Conservation (phyloP, 2,113 vertebrate species). For the Platysteira castanea region DNA sequence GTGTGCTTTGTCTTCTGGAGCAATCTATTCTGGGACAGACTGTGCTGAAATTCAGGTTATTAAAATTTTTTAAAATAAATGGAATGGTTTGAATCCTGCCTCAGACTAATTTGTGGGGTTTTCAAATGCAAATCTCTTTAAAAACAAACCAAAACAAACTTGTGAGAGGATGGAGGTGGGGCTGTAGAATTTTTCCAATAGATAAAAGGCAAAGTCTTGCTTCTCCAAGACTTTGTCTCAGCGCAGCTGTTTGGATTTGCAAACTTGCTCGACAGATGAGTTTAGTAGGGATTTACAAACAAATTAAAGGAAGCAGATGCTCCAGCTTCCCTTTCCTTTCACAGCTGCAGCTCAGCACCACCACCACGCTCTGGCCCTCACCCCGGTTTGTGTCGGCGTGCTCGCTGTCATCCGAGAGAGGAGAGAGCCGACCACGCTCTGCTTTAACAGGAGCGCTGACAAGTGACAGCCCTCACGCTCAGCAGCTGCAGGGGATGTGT, state of each 20-base stretch:
- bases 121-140: not conserved
- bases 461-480: not conserved
- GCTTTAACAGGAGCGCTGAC: not conserved
- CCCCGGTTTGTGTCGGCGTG: accelerated
- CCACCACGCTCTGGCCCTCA: not conserved
- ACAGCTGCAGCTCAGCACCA: not conserved
- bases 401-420: accelerated
- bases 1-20: not conserved
- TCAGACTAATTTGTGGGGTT: not conserved
- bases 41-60: not conserved
- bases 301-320: not conserved
- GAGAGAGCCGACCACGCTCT: not conserved
- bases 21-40: not conserved
- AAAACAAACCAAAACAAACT: not conserved
- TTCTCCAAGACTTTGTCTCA: not conserved
- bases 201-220: not conserved
- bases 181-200: not conserved
- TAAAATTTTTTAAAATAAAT: not conserved
- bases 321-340: not conserved
- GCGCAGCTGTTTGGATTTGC: not conserved
- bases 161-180: not conserved
- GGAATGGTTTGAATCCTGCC: not conserved
- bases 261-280: not conserved
- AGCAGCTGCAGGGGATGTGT: not conserved
- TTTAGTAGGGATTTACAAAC: not conserved